Evolutionary conservation across 2,888 invertebrate species (phyloP), one percentile per base, ranked within the genome.

Genomic region (Pantelozetes paolii): DNA sequence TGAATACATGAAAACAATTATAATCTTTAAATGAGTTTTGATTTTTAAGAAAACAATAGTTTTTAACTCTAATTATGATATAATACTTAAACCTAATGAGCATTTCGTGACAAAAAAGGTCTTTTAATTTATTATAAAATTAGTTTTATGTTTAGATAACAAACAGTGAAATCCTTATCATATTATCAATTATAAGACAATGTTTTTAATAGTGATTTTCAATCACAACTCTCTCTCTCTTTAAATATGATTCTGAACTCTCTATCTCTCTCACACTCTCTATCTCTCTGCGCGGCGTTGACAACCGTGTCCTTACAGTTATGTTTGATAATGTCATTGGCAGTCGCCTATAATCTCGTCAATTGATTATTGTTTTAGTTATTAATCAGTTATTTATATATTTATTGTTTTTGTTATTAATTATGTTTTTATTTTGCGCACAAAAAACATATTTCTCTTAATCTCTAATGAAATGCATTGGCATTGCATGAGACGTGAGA

Each of bases 271-370:
- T n/a, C n/a, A n/a, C n/a, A 36, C 36, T 36, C 36, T 36, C 6
- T n/a, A 18, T 11, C 15, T 45, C 18, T 45, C 5, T 23, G 3
- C 3, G 18, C 26, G 26, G 26, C 9, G 6, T 8, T 57, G 15
- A 11, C 2, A 57, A 26, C 57, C 57, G 57, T 57, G 57, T 23
- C 57, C 57, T 9, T 26, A 20, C n/a, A n/a, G n/a, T n/a, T n/a
- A n/a, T n/a, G n/a, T n/a, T n/a, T n/a, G n/a, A 23, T 57, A 57
- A 57, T 57, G 57, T 57, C 57, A 57, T 57, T 57, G 57, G 57
- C 57, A 57, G 57, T 57, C 3, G 3, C 57, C 57, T 57, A 23
- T 57, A 40, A 50, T 57, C 57, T 23, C 2, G 57, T 57, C 57
- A 57, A 57, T 57, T 57, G 5, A 50, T 50, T 50, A 20, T n/a